Base-by-base conservation (phyloP, 2,888 invertebrate species). In the Sinhomidia bicolor region DNA sequence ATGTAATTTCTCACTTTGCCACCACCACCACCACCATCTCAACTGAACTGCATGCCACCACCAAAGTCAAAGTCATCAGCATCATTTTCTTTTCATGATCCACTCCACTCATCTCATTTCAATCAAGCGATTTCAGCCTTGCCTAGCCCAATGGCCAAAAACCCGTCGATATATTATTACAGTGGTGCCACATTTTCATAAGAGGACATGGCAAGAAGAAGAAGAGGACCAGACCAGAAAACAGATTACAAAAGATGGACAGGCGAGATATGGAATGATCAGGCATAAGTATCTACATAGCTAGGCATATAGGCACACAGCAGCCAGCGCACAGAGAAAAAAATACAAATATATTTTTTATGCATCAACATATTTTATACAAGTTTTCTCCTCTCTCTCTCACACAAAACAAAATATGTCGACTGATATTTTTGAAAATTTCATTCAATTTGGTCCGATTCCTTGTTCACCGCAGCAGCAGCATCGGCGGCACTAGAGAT, bases 111-210 rank as follows among this genome's bases (percentile, higher is more conserved):
- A 87, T 87, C 87, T 87, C 87, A 88, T 78, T 88, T 88, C 88
- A 88, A 88, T 88, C 88, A 88, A 88, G 71, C 36, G n/a, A 57
- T 32, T 36, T 20, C 2, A 60, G 62, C 62, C 57, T 51, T 79
- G 88, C 88, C 88, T 89, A 80, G 84, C 88, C 88, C 88, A 89
- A 89, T 74, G 83, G 82, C 88, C 36, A 83, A 74, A 85, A 86
- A 86, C 86, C 71, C 80, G 80, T 86, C 86, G 71, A 86, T 86
- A 80, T 83, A 83, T 83, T 71, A 82, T 88, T 78, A 76, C 76
- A 88, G 29, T 83, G 44, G 44, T 80, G 60, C 80, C 80, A 80
- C 57, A 57, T 79, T 36, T n/a, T 32, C 26, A 57, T 32, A 17
- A 1, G 9, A 23, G 14, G 12, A 41, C 47, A 20, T 36, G 36